These are phyloP conservation scores for Hydrolagus colliei DNA, from an alignment of 2,797 vertebrate genomes.

Conservation along the genomic window DNA sequence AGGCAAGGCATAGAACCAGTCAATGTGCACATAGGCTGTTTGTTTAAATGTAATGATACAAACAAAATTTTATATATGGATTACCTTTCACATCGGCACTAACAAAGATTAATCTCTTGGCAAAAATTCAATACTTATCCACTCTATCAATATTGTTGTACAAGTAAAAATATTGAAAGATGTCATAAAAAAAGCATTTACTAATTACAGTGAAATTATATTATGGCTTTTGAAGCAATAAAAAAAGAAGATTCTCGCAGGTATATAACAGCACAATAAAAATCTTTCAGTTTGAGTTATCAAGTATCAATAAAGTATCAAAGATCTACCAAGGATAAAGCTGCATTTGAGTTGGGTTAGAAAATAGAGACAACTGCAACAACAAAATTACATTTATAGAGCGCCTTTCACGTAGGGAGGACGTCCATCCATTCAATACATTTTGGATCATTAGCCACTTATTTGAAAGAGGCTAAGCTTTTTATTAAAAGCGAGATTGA, in stretches of 20 bases:
- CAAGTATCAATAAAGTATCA: too few relatives aligned
- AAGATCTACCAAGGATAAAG: too few relatives aligned
- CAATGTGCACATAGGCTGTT: background rate
- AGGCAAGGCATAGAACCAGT: background rate
- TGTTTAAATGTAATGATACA: constrained; percentile 9
- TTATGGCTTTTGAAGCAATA: background rate
- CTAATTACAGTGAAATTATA: constrained; percentile 17
- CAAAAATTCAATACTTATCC: constrained; percentile 13
- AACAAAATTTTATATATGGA: constrained; percentile 21
- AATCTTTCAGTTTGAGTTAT: background rate
- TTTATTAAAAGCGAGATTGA: too few relatives aligned
- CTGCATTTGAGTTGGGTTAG: too few relatives aligned
- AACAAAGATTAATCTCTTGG: constrained; percentile 15
- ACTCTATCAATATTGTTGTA: constrained; percentile 23
- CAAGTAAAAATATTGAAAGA: constrained; percentile 13
- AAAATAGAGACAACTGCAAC: too few relatives aligned
- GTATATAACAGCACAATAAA: background rate
- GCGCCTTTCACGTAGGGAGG: too few relatives aligned
- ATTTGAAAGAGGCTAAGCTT: too few relatives aligned
- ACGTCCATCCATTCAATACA: too few relatives aligned
- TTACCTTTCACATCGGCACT: constrained; percentile 13
- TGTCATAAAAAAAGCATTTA: constrained; percentile 9
- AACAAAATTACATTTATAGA: too few relatives aligned
- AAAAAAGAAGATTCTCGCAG: background rate
- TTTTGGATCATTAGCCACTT: too few relatives aligned